These are phyloP conservation scores for Venustoraphidia nigricollis DNA, from an alignment of 2,888 invertebrate genomes.

Conservation along the genomic window DNA sequence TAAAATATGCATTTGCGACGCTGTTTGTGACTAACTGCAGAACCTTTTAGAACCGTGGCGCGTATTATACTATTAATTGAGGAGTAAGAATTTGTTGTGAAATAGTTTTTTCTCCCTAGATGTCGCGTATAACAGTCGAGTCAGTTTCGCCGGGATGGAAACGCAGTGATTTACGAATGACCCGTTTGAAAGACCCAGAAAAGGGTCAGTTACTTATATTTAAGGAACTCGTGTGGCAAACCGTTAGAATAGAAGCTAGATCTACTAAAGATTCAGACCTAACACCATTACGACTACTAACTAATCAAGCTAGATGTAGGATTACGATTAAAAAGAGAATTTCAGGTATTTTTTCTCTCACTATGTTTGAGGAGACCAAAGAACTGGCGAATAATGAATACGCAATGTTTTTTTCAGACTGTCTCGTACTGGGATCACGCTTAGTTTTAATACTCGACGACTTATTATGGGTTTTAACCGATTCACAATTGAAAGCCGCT, in stretches of 20 bases:
- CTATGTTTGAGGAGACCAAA: background rate
- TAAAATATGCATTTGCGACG: too few species aligned
- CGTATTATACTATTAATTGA: too few species aligned
- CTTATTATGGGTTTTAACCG: conserved; percentile 91
- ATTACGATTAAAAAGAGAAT: conserved; percentile 91
- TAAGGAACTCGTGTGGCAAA: conserved; percentile 96
- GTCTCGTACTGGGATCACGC: conserved; percentile 81
- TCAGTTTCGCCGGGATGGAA: conserved; percentile 88
- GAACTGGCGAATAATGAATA: background rate
- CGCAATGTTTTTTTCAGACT: conserved; percentile 45
- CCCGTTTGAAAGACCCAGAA: conserved; percentile 78
- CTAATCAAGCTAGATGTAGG: conserved; percentile 87
- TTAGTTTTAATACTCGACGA: conserved; percentile 89
- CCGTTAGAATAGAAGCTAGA: conserved; percentile 86
- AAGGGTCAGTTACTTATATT: conserved; percentile 86
- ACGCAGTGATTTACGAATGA: conserved; percentile 72
- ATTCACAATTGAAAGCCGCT: conserved; percentile 88
- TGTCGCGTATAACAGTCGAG: conserved; percentile 84
- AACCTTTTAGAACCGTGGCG: too few species aligned
- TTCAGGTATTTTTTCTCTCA: conserved; percentile 39
- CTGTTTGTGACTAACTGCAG: too few species aligned
- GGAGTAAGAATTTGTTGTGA: background rate
- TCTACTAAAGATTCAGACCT: conserved; percentile 60
- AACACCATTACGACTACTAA: conserved; percentile 80
- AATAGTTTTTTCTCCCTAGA: conserved; percentile 34